These are phyloP conservation scores for Piscicola geometra DNA, from an alignment of 2,888 invertebrate genomes.

Conservation along the genomic window DNA sequence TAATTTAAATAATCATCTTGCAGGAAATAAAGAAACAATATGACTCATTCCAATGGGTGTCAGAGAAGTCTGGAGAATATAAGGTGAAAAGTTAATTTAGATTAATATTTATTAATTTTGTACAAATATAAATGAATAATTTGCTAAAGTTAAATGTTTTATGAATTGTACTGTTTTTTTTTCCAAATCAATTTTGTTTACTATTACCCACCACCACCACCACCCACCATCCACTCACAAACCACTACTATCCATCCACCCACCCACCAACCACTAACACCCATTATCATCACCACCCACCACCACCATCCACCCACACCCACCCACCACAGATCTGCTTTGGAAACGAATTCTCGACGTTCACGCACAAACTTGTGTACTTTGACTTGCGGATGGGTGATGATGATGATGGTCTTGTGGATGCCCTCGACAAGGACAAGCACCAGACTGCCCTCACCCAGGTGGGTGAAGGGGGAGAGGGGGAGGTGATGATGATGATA, in stretches of 20 bases:
- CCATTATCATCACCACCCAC: too few species aligned
- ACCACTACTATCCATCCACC: background rate
- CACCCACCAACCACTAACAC: too few species aligned
- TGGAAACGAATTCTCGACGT: constrained; percentile 97
- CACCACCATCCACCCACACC: too few species aligned
- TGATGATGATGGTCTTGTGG: constrained; percentile 68
- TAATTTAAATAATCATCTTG: too few species aligned
- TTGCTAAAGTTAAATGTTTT: background rate
- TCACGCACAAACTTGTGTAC: constrained; percentile 95
- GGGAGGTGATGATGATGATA: too few species aligned
- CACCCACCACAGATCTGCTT: constrained; percentile 69
- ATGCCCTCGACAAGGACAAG: constrained; percentile 18
- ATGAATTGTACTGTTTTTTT: background rate
- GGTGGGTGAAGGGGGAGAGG: too few species aligned
- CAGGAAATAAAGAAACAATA: constrained; percentile 83
- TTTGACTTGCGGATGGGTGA: constrained; percentile 92
- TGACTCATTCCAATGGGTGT: constrained; percentile 72
- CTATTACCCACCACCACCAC: too few species aligned
- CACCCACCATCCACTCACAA: too few species aligned
- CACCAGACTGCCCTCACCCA: constrained; percentile 76
- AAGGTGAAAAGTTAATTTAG: background rate
- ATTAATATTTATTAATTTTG: background rate
- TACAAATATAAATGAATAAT: background rate
- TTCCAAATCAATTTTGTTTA: too few species aligned
- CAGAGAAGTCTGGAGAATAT: constrained; percentile 50